These are phyloP conservation scores for Hydrozoanthus gracilis DNA, from an alignment of 92 coral and sea anemone genomes.

Conservation along the genomic window DNA sequence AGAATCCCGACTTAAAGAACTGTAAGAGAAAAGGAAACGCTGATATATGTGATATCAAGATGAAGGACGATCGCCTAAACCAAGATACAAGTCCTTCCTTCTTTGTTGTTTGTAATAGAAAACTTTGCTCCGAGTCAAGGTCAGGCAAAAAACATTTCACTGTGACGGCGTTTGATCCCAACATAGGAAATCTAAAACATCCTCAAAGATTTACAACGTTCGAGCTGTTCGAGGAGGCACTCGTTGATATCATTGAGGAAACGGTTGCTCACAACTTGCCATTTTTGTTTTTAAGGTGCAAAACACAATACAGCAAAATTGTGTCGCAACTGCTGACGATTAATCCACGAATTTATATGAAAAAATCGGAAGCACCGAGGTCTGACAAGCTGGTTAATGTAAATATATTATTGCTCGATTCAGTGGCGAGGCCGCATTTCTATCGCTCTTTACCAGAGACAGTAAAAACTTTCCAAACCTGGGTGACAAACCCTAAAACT, in stretches of 20 bases:
- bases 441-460: slow-evolving; percentile 93
- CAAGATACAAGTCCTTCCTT: not conserved
- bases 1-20: slow-evolving; percentile 47
- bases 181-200: slow-evolving; percentile 48
- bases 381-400: slow-evolving; percentile 64
- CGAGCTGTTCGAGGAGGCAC: slow-evolving; percentile 49
- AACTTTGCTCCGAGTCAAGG: slow-evolving; percentile 14
- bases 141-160: slow-evolving; percentile 7
- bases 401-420: slow-evolving; percentile 83
- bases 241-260: slow-evolving; percentile 60
- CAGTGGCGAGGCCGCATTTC: slow-evolving; percentile 90
- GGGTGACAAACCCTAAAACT: slow-evolving; percentile 33
- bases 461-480: slow-evolving; percentile 59
- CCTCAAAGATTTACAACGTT: slow-evolving; percentile 39
- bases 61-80: not conserved
- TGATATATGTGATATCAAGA: slow-evolving; percentile 63
- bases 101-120: slow-evolving; percentile 27
- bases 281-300: slow-evolving; percentile 72
- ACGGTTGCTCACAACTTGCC: slow-evolving; percentile 52
- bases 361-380: slow-evolving; percentile 42
- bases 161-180: slow-evolving; percentile 56
- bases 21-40: slow-evolving; percentile 14
- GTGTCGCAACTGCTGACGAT: slow-evolving; percentile 66
- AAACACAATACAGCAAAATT: slow-evolving; percentile 1
- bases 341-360: slow-evolving; percentile 57